These are phyloP conservation scores for Drosophila chauvacae DNA, from an alignment of 1,140 invertebrate genomes.

Conservation along the genomic window DNA sequence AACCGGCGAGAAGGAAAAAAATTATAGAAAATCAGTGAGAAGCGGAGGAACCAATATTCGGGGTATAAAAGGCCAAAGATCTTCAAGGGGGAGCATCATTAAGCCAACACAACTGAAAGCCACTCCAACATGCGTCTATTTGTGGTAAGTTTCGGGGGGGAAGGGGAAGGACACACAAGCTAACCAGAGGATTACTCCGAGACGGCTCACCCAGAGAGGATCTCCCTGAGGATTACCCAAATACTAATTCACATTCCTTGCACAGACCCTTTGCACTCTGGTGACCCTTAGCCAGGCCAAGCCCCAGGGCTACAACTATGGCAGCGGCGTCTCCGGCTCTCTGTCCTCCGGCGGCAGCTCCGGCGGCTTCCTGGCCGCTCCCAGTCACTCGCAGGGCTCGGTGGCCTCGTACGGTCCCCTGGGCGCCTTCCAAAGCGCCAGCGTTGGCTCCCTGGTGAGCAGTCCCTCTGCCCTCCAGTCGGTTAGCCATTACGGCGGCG, in stretches of 20 bases:
- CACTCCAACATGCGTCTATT: slow-evolving; percentile 76
- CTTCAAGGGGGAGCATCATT: slow-evolving; percentile 68
- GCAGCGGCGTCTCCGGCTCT: slow-evolving; percentile 67
- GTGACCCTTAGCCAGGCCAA: slow-evolving; percentile 63
- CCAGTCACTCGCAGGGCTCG: slow-evolving; percentile 46
- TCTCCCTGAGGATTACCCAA: not conserved
- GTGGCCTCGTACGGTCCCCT: slow-evolving; percentile 65
- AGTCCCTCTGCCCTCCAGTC: slow-evolving; percentile 19
- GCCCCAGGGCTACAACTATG: slow-evolving; percentile 79
- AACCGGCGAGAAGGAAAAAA: slow-evolving; percentile 49
- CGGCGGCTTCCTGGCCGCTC: slow-evolving; percentile 43
- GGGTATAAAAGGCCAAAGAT: slow-evolving; percentile 72
- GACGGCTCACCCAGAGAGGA: too few species aligned
- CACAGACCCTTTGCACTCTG: slow-evolving; percentile 69
- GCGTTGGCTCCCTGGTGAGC: slow-evolving; percentile 62
- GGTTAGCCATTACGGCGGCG: slow-evolving; percentile 25
- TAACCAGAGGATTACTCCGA: not conserved
- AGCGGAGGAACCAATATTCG: slow-evolving; percentile 42
- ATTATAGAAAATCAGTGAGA: slow-evolving; percentile 55
- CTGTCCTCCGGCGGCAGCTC: slow-evolving; percentile 18
- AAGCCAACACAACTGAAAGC: slow-evolving; percentile 68
- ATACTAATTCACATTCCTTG: not conserved
- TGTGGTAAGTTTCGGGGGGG: slow-evolving; percentile 62
- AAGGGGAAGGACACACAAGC: not conserved
- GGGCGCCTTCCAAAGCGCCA: slow-evolving; percentile 68